Conservation (phyloP, 2,888 invertebrate species). For the Allophyes oxyacanthae region DNA sequence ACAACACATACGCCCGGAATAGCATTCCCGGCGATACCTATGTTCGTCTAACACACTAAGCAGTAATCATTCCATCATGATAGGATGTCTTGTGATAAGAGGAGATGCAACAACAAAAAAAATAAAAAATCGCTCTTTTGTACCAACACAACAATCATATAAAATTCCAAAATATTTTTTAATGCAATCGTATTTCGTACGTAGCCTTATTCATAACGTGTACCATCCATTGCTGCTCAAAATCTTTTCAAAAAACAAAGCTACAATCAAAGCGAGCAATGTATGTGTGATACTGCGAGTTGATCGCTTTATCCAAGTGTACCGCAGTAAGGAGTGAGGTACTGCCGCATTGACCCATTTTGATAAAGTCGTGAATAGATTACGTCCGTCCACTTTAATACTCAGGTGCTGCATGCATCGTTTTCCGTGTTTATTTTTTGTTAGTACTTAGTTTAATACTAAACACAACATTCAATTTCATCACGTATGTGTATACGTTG, state of each 20-base stretch:
- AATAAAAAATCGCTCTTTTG: constrained; percentile 11
- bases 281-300: constrained; percentile 68
- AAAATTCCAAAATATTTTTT: constrained; percentile 3
- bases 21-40: too few relatives aligned
- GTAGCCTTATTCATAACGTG: neutral
- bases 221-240: constrained; percentile 28
- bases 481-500: too few relatives aligned
- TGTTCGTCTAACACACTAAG: too few relatives aligned
- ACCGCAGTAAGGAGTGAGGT: constrained; percentile 74
- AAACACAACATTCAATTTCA: neutral
- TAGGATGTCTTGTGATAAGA: too few relatives aligned
- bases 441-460: constrained; percentile 26
- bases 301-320: constrained; percentile 67
- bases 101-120: too few relatives aligned
- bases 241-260: neutral
- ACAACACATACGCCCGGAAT: too few relatives aligned
- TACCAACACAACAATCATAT: constrained; percentile 6
- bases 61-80: too few relatives aligned
- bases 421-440: constrained; percentile 51
- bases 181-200: neutral
- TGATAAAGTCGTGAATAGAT: constrained; percentile 85
- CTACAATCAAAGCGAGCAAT: constrained; percentile 54
- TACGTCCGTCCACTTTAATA: constrained; percentile 75
- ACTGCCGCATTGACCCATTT: constrained; percentile 86
- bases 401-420: constrained; percentile 66